Base-by-base conservation (phyloP, 2,797 vertebrate genomes). In the Intellagama lesueurii region DNA sequence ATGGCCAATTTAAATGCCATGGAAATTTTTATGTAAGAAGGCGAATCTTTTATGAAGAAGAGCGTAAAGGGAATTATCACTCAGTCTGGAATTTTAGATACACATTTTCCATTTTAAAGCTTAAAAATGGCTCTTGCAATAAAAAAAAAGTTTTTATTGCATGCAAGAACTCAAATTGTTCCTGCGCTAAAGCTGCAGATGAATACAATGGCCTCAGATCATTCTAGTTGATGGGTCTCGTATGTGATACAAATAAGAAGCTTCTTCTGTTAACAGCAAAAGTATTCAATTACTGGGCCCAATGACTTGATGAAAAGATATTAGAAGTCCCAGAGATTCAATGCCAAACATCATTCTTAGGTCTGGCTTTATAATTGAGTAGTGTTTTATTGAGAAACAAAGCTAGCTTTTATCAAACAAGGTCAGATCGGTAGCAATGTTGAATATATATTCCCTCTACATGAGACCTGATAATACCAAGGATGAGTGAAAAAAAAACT, bases 31-130 rank as follows among this genome's bases (percentile, higher is more conserved):
- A 76, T 16, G 83, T 0, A 0, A 87, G 85, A 92, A 91, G 90
- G 16, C 14, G 91, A 92, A 89, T 60, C 12, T 90, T 92, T 92
- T 92, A 90, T 94, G 91, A 94, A 93, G 89, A 93, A 91, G 86
- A 19, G 5, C 89, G 91, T 88, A 87, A 92, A 87, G 14, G 26
- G 87, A 89, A 89, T 1, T 0, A 90, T 90, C 91, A 86, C 0
- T 83, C 35, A 91, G 32, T 2, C 81, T 90, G 82, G 11, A 90
- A 83, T 86, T 91, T 92, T 90, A 93, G 26, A 90, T 89, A 81
- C 68, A 22, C 82, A 69, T 94, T 92, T 93, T 68, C 85, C 76
- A 26, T 90, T 70, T 78, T 81, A 85, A 70, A 91, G 47, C 22
- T 90, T 81, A 82, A 77, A 88, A 89, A 90, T 60, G 89, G 35